phyloP scores from a whole-genome alignment of 2,113 vertebrate genomes.

The Gallinago jamesoni region DNA sequence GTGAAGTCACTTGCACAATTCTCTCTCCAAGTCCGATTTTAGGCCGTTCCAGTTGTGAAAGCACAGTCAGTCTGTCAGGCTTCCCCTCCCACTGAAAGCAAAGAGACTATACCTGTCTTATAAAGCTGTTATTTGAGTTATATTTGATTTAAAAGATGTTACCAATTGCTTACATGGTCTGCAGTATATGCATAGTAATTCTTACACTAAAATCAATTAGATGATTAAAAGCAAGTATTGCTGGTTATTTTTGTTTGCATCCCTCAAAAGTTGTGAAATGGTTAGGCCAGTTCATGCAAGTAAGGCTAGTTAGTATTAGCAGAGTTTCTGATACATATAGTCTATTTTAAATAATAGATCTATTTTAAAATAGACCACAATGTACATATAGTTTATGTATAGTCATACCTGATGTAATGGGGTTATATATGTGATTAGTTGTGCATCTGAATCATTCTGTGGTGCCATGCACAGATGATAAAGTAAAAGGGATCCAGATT shows the following conservation, averaged over 20 bases:
- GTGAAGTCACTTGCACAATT: rapidly evolving
- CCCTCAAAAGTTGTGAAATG: background rate
- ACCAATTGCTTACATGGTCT: background rate
- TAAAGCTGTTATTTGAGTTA: background rate
- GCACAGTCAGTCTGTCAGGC: no score
- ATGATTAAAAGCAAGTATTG: background rate
- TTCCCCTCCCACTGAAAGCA: background rate
- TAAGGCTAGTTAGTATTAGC: background rate
- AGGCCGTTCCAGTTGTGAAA: background rate
- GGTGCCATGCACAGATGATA: background rate
- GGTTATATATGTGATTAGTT: background rate
- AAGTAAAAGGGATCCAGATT: background rate
- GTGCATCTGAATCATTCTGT: background rate
- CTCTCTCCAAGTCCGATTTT: background rate
- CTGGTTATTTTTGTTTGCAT: rapidly evolving
- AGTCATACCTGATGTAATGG: background rate
- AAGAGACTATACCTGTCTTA: background rate
- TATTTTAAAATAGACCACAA: background rate
- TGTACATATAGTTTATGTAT: background rate
- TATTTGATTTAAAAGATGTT: background rate
- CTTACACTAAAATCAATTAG: background rate
- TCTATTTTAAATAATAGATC: background rate
- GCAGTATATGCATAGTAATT: background rate
- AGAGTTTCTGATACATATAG: background rate
- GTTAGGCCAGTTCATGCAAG: rapidly evolving